phyloP scores from a whole-genome alignment of 2,888 invertebrate genomes.

The Zygogramma bicolorata region DNA sequence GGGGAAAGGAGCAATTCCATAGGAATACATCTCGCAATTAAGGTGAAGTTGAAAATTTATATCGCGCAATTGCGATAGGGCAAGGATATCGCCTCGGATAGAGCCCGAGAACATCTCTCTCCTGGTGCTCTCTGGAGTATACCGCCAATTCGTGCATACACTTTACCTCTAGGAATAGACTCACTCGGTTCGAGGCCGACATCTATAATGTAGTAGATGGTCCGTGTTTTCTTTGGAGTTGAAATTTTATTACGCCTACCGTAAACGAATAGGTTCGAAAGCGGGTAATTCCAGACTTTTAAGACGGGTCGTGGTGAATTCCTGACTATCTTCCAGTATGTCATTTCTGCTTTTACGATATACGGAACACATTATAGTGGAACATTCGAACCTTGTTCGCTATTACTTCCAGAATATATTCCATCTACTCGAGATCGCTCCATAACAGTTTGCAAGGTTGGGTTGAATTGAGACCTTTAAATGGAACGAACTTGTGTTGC shows the following conservation, averaged over 20 bases:
- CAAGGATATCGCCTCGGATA: conserved; percentile 17
- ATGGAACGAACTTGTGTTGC: no score
- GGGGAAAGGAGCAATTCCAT: conserved; percentile 54
- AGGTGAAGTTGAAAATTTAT: conserved; percentile 59
- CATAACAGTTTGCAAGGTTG: no score
- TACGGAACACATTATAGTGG: not conserved
- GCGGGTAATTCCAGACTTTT: not conserved
- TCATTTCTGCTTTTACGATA: not conserved
- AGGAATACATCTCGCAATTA: conserved; percentile 60
- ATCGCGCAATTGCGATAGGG: conserved; percentile 51
- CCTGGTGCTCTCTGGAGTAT: conserved; percentile 24
- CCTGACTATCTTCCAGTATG: not conserved
- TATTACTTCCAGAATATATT: not conserved
- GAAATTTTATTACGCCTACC: conserved; percentile 22
- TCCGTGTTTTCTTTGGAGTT: conserved; percentile 15
- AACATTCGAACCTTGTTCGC: not conserved
- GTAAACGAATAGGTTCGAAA: not conserved
- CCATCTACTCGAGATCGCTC: no score
- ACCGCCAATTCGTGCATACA: conserved; percentile 26
- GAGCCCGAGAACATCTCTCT: conserved; percentile 18
- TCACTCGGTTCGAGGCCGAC: conserved; percentile 16
- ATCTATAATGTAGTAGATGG: conserved; percentile 31
- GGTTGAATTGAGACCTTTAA: no score
- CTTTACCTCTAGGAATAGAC: conserved; percentile 37
- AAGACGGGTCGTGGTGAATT: not conserved